Evolutionary conservation across 2,113 vertebrate genomes (phyloP).

Genomic region (Mobula birostris): DNA sequence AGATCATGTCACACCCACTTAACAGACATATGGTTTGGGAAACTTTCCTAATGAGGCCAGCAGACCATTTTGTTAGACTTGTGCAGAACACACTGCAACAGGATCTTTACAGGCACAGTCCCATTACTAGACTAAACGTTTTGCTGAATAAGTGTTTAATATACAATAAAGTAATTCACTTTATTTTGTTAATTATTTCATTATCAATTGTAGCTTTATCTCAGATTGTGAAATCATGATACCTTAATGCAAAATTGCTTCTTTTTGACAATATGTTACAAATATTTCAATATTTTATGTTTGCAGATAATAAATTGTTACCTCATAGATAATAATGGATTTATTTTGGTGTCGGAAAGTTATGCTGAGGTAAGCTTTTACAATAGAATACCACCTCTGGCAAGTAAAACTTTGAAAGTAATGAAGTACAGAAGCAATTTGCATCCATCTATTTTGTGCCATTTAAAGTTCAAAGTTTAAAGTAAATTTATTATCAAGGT

Average conservation of each 20-base stretch:
- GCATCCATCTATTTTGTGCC: not conserved
- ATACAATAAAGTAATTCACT: not conserved
- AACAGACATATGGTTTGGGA: not conserved
- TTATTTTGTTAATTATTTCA: not conserved
- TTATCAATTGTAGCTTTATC: not conserved
- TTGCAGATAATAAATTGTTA: slow-evolving; percentile 69
- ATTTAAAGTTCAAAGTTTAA: not conserved
- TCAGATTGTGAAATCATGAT: not conserved
- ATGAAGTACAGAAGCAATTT: not conserved
- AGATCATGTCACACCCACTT: not conserved
- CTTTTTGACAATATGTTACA: not conserved
- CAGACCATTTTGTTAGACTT: not conserved
- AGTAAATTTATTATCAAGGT: too few relatives aligned
- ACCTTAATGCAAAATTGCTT: not conserved
- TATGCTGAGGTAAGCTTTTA: slow-evolving; percentile 68
- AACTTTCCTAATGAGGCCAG: not conserved
- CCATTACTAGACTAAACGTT: slow-evolving; percentile 50
- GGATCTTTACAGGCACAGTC: slow-evolving; percentile 39
- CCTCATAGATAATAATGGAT: slow-evolving; percentile 96
- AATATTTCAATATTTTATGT: slow-evolving; percentile 21
- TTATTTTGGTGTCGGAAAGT: slow-evolving; percentile 91
- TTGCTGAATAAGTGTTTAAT: not conserved
- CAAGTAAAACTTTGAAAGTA: not conserved
- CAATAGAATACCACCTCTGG: not conserved
- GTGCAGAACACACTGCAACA: slow-evolving; percentile 5